Conservation (phyloP, 2,888 invertebrate genomes). For the Ophonus ardosiacus region DNA sequence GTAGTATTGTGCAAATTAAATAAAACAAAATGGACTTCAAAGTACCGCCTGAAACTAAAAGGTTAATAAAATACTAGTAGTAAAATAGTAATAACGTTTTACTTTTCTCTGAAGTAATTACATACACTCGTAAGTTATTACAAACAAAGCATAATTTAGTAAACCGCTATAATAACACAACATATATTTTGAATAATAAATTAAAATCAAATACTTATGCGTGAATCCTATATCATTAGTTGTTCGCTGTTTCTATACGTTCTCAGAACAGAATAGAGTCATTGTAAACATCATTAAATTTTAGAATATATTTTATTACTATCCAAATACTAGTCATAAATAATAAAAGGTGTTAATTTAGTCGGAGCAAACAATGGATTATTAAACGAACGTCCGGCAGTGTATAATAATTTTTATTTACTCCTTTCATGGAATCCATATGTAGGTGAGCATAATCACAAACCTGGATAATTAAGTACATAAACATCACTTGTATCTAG, state of each 20-base stretch:
- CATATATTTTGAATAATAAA: too few relatives aligned
- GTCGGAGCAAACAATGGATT: slow-evolving; percentile 1
- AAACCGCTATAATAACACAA: too few relatives aligned
- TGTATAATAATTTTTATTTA: slow-evolving; percentile 20
- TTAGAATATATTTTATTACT: not conserved
- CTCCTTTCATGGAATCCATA: not conserved
- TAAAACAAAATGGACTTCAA: too few relatives aligned
- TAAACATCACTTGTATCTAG: slow-evolving; percentile 46
- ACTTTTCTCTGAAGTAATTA: too few relatives aligned
- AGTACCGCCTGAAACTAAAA: too few relatives aligned
- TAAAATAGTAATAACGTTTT: too few relatives aligned
- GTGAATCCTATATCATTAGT: not conserved
- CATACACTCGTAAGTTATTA: too few relatives aligned
- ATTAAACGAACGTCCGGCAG: not conserved
- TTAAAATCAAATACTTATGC: too few relatives aligned
- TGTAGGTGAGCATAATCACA: slow-evolving; percentile 43
- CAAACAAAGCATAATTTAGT: too few relatives aligned
- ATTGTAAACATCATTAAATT: not conserved
- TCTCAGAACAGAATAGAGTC: not conserved
- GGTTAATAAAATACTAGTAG: too few relatives aligned
- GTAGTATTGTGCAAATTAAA: too few relatives aligned
- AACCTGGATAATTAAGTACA: slow-evolving; percentile 36
- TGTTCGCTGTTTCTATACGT: not conserved
- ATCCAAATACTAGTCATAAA: slow-evolving; percentile 1
- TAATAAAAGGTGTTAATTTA: slow-evolving; percentile 19